Evolutionary conservation across 2,797 vertebrate species (phyloP), one percentile per base, ranked within the genome.

Genomic region (Sphenopsis melanotis): DNA sequence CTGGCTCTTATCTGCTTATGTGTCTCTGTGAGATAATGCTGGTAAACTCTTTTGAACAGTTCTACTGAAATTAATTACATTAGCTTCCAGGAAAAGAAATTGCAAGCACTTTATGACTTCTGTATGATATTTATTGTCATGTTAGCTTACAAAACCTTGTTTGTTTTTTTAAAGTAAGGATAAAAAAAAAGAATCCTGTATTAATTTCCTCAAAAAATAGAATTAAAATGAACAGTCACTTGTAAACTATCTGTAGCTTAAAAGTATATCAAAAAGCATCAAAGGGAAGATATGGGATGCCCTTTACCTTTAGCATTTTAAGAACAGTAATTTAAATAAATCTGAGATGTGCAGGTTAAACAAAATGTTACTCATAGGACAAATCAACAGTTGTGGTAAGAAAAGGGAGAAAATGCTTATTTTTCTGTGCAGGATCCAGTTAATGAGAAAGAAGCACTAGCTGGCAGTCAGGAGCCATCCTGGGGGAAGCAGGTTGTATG

Each of bases 61-160:
- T 84, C 84, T 83, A 39, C 37, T 77, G 46, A 89, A 87, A 65
- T 89, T 91, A 82, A 46, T 91, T 52, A 63, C 36, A 90, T 89
- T 91, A 53, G 34, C 68, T 90, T 79, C 61, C 37, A 87, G 65
- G 60, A 87, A 75, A 96, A 95, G 41, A 59, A 88, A 88, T 76
- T 94, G 70, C 30, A 70, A 55, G 17, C 27, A 46, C 9, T 55
- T 94, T 74, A n/a, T 93, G n/a, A 76, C 29, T 85, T 89, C 60
- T 83, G 70, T 26, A 55, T 75, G 37, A 12, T 71, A 53, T 74
- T 82, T 92, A 52, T 78, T 82, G 26, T 36, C 27, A 52, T 27
- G 32, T 44, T 87, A 36, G n/a, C 26, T 20, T 72, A 61, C 8
- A 83, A 89, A 89, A 5, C 4, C 7, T 10, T 37, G 11, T 0